These are phyloP conservation scores for Masticophis lateralis DNA, from an alignment of 2,797 vertebrate species.

Conservation along the genomic window DNA sequence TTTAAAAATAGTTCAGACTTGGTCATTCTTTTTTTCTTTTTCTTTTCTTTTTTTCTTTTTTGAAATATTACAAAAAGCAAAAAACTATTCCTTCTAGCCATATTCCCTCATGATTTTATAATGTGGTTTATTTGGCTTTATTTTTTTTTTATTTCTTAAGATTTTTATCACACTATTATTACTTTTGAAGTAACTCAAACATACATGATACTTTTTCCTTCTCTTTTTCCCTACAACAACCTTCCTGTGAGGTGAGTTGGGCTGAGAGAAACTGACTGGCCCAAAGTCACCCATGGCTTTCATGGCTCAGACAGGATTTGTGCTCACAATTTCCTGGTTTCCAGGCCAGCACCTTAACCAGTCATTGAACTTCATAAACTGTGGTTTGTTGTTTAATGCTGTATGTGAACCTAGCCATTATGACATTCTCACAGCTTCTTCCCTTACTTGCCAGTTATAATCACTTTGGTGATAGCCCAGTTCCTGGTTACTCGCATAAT, in stretches of 20 bases:
- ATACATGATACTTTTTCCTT: not conserved
- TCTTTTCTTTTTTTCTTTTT: conserved; percentile 19
- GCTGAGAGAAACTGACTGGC: not conserved
- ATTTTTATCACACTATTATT: not conserved
- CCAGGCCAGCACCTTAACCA: not conserved
- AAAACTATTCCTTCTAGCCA: conserved; percentile 9
- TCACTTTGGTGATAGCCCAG: not conserved
- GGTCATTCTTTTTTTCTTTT: not conserved
- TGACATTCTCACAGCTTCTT: not conserved
- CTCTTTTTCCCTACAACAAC: not conserved
- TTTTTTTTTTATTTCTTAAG: not conserved
- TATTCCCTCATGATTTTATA: not conserved
- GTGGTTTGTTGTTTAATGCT: not conserved
- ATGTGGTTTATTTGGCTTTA: not conserved
- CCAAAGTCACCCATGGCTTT: not conserved
- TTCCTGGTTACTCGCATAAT: not conserved
- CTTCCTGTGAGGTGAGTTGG: not conserved
- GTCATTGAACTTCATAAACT: not conserved
- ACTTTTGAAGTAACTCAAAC: not conserved
- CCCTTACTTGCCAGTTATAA: not conserved
- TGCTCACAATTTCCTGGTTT: not conserved
- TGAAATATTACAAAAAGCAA: conserved; percentile 10
- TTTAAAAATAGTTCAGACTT: conserved; percentile 17
- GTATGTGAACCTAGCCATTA: not conserved
- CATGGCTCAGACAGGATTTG: not conserved